Evolutionary conservation across 1,140 invertebrate genomes (phyloP).

Genomic region (Trachymyrmex cornetzi): DNA sequence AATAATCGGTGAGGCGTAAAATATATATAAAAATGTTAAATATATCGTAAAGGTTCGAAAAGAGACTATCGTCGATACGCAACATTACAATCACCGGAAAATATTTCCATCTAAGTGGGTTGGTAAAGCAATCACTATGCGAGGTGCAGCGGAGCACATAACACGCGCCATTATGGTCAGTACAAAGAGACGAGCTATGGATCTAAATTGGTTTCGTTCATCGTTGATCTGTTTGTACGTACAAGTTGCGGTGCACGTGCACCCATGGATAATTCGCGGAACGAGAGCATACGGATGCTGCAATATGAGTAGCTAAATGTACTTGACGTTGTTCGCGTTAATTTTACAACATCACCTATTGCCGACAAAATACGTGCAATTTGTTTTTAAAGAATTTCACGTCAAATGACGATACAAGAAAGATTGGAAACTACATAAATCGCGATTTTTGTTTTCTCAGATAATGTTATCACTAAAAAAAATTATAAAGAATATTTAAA

Average conservation of each 20-base stretch:
- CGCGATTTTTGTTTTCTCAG: neutral
- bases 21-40: neutral
- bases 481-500: neutral
- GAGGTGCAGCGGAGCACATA: slow-evolving; percentile 10
- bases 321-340: neutral
- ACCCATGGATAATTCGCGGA: slow-evolving; percentile 41
- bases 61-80: neutral
- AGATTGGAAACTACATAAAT: too few species aligned
- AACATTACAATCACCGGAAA: slow-evolving; percentile 16
- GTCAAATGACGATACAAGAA: neutral
- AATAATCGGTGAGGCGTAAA: neutral
- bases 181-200: slow-evolving; percentile 48
- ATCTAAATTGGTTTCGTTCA: slow-evolving; percentile 71
- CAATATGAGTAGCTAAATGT: slow-evolving; percentile 9
- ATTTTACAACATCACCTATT: slow-evolving; percentile 37
- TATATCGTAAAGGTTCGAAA: neutral
- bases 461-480: neutral
- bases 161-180: slow-evolving; percentile 42
- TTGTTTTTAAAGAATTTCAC: neutral
- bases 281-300: slow-evolving; percentile 48
- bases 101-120: slow-evolving; percentile 49
- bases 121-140: slow-evolving; percentile 44
- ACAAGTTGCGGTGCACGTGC: slow-evolving; percentile 34
- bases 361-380: neutral
- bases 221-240: slow-evolving; percentile 57